Percentiles rank a stretch among this genome's conserved stretches.
Conservation (phyloP, 2,888 invertebrate species). For the Onchidella celtica region DNA sequence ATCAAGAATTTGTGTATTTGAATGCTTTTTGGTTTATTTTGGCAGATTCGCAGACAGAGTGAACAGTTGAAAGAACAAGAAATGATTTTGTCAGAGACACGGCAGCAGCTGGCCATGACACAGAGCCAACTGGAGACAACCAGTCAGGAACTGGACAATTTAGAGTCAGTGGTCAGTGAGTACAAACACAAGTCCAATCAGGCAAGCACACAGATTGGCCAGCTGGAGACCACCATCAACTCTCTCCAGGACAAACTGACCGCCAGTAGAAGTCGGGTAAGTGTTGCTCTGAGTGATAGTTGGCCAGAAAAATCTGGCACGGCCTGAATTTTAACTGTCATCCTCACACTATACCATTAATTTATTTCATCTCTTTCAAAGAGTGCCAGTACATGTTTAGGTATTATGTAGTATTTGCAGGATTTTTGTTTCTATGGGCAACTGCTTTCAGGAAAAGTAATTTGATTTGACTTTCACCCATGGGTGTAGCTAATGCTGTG, state of each 20-base stretch:
- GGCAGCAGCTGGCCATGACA: conserved; percentile 72
- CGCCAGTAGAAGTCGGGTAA: conserved; percentile 68
- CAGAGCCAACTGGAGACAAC: conserved; percentile 71
- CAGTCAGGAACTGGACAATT: conserved; percentile 63
- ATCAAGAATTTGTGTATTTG: too few relatives aligned
- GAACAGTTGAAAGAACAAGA: conserved; percentile 71
- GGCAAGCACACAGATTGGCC: conserved; percentile 65
- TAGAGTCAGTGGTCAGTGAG: conserved; percentile 65
- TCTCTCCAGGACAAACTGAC: conserved; percentile 73
- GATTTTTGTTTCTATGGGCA: too few relatives aligned
- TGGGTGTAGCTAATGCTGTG: too few relatives aligned
- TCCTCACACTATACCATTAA: too few relatives aligned
- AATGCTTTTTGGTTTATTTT: background rate
- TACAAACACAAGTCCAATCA: conserved; percentile 75
- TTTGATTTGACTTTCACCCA: too few relatives aligned
- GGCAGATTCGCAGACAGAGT: conserved; percentile 66
- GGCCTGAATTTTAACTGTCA: too few relatives aligned
- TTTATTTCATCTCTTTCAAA: too few relatives aligned
- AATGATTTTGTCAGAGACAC: conserved; percentile 64
- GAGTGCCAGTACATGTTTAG: too few relatives aligned
- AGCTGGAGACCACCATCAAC: conserved; percentile 71
- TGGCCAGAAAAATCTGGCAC: too few relatives aligned
- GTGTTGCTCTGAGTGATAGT: background rate
- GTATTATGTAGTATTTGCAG: too few relatives aligned
- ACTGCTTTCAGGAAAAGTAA: too few relatives aligned